Conservation (phyloP, 2,888 invertebrate species). For the Pollenia griseotomentosa region DNA sequence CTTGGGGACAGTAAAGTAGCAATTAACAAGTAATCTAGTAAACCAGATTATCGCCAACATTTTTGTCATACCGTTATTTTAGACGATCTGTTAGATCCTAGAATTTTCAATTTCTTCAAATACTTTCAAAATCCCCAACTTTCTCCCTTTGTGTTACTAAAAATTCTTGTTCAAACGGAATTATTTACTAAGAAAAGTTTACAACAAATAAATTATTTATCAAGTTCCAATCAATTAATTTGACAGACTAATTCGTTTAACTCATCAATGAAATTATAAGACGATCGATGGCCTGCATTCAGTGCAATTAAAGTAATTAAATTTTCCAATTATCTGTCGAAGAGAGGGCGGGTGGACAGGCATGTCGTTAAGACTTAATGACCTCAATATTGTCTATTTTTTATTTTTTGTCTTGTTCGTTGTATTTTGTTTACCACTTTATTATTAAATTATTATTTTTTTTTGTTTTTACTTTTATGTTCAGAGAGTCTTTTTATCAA, state of each 20-base stretch:
- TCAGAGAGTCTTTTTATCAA: not conserved
- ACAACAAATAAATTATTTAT: not conserved
- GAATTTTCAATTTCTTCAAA: no score
- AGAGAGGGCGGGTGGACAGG: conserved; percentile 12
- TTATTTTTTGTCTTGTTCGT: conserved; percentile 6
- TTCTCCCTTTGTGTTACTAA: not conserved
- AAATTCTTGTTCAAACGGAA: not conserved
- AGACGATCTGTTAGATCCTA: no score
- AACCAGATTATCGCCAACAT: no score
- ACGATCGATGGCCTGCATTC: not conserved
- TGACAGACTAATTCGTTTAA: not conserved
- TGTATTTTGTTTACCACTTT: not conserved
- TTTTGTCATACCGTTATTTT: no score
- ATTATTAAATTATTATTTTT: conserved; percentile 18
- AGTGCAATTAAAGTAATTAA: not conserved
- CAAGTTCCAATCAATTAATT: conserved; percentile 24
- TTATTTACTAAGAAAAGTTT: not conserved
- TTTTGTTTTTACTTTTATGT: not conserved
- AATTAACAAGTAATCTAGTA: no score
- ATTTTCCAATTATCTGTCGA: not conserved
- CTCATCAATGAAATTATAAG: not conserved
- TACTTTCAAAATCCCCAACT: not conserved
- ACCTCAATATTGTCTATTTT: conserved; percentile 38
- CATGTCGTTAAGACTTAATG: conserved; percentile 41
- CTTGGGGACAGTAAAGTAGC: no score